Evolutionary conservation across 2,888 invertebrate species (phyloP).

Genomic region (Gisinianus flammeolus): DNA sequence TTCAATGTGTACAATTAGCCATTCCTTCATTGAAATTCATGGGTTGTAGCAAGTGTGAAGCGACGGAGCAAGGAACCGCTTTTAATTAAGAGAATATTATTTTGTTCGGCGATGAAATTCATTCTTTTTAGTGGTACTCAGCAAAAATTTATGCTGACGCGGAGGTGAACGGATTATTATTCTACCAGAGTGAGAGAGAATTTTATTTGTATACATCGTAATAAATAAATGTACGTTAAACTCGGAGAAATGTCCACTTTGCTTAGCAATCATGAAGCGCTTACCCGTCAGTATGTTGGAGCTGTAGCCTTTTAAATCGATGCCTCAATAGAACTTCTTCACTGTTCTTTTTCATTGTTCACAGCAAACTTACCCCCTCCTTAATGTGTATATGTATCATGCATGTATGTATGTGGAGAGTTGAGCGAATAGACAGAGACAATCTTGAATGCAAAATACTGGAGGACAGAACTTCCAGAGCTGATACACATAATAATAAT

Average conservation of each 20-base stretch:
- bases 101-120: neutral
- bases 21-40: neutral
- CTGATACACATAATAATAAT: constrained; percentile 3
- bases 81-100: neutral
- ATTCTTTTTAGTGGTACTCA: neutral
- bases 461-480: neutral
- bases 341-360: neutral
- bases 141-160: neutral
- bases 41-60: neutral
- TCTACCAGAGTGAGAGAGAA: neutral
- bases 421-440: neutral
- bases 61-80: neutral
- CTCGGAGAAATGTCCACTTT: neutral
- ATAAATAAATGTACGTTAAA: neutral
- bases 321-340: neutral
- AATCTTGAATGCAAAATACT: constrained; percentile 4
- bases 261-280: neutral
- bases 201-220: neutral
- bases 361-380: neutral
- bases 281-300: neutral
- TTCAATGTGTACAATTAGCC: too few species aligned
- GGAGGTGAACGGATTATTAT: neutral
- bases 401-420: neutral
- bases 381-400: neutral
- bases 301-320: constrained; percentile 10